A percentile compares a stretch with the other conserved stretches of the same genome.
Evolutionary conservation across 2,797 vertebrate genomes (phyloP).

Genomic region (Molothrus ater): DNA sequence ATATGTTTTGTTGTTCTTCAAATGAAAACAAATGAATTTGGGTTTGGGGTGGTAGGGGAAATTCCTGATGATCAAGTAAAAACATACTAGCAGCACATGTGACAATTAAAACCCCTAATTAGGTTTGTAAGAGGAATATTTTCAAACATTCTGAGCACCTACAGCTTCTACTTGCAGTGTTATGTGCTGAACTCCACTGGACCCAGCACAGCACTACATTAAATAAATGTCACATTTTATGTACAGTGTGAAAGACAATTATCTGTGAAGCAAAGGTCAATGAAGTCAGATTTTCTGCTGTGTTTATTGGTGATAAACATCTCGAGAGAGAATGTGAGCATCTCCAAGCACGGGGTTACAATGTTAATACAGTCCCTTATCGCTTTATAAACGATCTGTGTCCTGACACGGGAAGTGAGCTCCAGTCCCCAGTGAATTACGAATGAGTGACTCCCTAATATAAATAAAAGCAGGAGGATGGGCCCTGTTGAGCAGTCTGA

Average conservation of each 20-base stretch:
- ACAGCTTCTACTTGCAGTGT: not conserved
- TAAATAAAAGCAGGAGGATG: slow-evolving; percentile 52
- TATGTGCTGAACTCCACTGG: not conserved
- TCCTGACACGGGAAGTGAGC: slow-evolving; percentile 61
- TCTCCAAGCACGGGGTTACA: slow-evolving; percentile 40
- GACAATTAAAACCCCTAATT: not conserved
- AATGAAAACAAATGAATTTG: not conserved
- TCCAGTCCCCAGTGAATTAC: slow-evolving; percentile 22
- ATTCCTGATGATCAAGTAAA: not conserved
- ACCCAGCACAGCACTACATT: not conserved
- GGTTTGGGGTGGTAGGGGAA: not conserved
- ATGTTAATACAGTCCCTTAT: slow-evolving; percentile 57
- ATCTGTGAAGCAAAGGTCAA: slow-evolving; percentile 15
- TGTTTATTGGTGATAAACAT: not conserved
- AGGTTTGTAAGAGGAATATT: not conserved
- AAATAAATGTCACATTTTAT: not conserved
- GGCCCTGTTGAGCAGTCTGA: not conserved
- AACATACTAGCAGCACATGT: not conserved
- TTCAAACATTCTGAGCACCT: not conserved
- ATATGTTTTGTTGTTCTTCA: not conserved
- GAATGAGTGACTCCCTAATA: slow-evolving; percentile 26
- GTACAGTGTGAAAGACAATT: slow-evolving; percentile 7
- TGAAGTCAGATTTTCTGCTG: slow-evolving; percentile 37
- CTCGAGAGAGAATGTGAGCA: slow-evolving; percentile 35
- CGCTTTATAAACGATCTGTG: slow-evolving; percentile 19